phyloP scores from a whole-genome alignment of 2,888 invertebrate genomes.

The Eupithecia insigniata region DNA sequence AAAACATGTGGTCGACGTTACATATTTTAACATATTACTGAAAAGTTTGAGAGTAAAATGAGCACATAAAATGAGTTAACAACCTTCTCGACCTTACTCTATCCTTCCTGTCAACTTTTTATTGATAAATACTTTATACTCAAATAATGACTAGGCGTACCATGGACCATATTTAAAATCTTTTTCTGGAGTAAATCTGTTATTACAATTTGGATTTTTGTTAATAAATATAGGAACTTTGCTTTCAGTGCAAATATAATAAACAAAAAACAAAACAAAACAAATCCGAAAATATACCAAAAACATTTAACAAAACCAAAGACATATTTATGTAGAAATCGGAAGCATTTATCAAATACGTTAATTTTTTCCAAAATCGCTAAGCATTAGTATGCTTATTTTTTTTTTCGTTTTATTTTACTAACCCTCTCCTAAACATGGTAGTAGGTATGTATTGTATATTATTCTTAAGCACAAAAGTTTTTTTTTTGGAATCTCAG shows the following conservation, averaged over 20 bases:
- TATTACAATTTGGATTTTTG: slow-evolving; percentile 56
- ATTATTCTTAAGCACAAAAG: slow-evolving; percentile 68
- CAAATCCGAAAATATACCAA: slow-evolving; percentile 44
- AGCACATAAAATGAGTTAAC: slow-evolving; percentile 58
- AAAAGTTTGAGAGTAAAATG: slow-evolving; percentile 48
- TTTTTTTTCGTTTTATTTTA: slow-evolving; percentile 57
- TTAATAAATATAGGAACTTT: slow-evolving; percentile 81
- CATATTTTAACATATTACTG: slow-evolving; percentile 28
- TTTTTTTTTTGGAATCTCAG: slow-evolving; percentile 62
- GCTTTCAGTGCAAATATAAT: slow-evolving; percentile 75
- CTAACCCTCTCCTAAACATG: slow-evolving; percentile 65
- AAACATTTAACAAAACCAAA: slow-evolving; percentile 45
- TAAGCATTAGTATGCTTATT: slow-evolving; percentile 65
- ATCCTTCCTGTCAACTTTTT: slow-evolving; percentile 65
- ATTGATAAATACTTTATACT: slow-evolving; percentile 73
- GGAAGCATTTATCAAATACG: slow-evolving; percentile 68
- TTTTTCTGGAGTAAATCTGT: slow-evolving; percentile 52
- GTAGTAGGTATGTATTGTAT: slow-evolving; percentile 61
- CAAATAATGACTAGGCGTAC: slow-evolving; percentile 82
- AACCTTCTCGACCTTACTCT: slow-evolving; percentile 55
- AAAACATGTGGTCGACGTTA: slow-evolving; percentile 13
- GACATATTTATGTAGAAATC: slow-evolving; percentile 52
- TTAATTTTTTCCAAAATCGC: slow-evolving; percentile 60
- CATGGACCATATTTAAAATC: slow-evolving; percentile 74
- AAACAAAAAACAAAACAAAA: slow-evolving; percentile 40